Evolutionary conservation across 1,140 invertebrate species (phyloP).

Genomic region (Drosophila sturtevanti): DNA sequence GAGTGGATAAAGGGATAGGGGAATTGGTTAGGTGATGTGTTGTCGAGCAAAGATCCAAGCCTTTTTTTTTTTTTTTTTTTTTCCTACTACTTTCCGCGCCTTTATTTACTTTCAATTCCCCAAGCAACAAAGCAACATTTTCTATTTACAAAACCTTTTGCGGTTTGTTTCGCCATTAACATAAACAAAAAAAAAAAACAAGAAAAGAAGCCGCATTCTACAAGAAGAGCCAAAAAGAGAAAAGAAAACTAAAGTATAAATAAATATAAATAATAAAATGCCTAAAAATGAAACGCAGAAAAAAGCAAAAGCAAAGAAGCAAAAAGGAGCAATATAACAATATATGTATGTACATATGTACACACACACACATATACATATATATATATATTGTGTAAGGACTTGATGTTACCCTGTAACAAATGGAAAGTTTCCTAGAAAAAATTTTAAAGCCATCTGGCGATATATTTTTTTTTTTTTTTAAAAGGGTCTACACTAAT

Average conservation of each 20-base stretch:
- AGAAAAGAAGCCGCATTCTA: not conserved
- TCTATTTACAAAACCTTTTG: slow-evolving; percentile 45
- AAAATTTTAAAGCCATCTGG: too few species aligned
- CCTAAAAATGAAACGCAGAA: not conserved
- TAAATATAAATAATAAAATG: slow-evolving; percentile 48
- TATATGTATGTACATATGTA: not conserved
- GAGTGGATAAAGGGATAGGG: too few species aligned
- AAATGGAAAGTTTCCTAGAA: too few species aligned
- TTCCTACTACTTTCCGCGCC: slow-evolving; percentile 15
- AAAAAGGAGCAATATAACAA: not conserved
- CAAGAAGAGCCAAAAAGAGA: slow-evolving; percentile 24
- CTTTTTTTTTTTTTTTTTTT: slow-evolving; percentile 16
- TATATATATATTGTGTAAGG: too few species aligned
- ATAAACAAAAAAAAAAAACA: slow-evolving; percentile 26
- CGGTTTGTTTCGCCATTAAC: slow-evolving; percentile 44
- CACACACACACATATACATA: too few species aligned
- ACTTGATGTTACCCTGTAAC: not conserved
- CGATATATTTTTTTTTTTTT: too few species aligned
- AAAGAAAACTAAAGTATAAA: slow-evolving; percentile 31
- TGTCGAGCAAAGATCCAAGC: slow-evolving; percentile 8
- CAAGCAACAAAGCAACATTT: slow-evolving; percentile 61
- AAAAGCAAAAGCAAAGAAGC: slow-evolving; percentile 13
- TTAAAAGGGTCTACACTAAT: too few species aligned
- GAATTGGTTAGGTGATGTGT: not conserved
- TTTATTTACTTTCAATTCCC: slow-evolving; percentile 77